These are phyloP conservation scores for Tiliacea citrago DNA, from an alignment of 2,888 invertebrate genomes.

Conservation along the genomic window DNA sequence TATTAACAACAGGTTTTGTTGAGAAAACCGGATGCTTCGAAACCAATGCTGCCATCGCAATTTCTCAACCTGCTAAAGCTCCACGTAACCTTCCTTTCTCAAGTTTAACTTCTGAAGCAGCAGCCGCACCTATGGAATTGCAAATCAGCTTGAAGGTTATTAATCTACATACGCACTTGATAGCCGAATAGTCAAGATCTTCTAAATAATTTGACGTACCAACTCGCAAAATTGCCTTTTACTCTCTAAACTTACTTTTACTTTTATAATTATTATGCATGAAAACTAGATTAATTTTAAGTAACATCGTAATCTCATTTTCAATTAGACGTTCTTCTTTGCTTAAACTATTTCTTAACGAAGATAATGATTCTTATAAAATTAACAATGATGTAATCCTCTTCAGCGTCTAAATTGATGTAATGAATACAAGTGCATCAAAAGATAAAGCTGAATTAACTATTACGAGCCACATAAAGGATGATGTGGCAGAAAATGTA, in stretches of 20 bases:
- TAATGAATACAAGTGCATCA: slow-evolving; percentile 61
- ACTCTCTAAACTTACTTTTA: slow-evolving; percentile 54
- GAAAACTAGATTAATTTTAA: slow-evolving; percentile 52
- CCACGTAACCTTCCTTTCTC: slow-evolving; percentile 63
- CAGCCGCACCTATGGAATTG: slow-evolving; percentile 63
- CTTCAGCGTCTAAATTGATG: slow-evolving; percentile 40
- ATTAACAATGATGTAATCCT: slow-evolving; percentile 56
- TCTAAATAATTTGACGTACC: slow-evolving; percentile 14
- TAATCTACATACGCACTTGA: slow-evolving; percentile 46
- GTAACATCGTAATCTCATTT: slow-evolving; percentile 42
- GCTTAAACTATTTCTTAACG: slow-evolving; percentile 15
- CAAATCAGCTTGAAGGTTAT: slow-evolving; percentile 55
- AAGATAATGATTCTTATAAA: slow-evolving; percentile 38
- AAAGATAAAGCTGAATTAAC: slow-evolving; percentile 53
- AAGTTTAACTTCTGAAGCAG: slow-evolving; percentile 56
- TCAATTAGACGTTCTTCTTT: slow-evolving; percentile 26
- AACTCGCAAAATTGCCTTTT: slow-evolving; percentile 37
- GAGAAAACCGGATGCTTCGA: slow-evolving; percentile 80
- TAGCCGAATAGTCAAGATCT: slow-evolving; percentile 16
- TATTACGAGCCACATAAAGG: slow-evolving; percentile 34
- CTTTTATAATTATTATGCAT: slow-evolving; percentile 56
- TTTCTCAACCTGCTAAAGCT: slow-evolving; percentile 66
- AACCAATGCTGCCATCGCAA: slow-evolving; percentile 66
- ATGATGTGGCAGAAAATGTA: slow-evolving; percentile 42
- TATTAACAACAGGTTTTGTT: slow-evolving; percentile 76